Evolutionary conservation across 2,113 vertebrate genomes (phyloP).

Genomic region (Oryzias celebensis): DNA sequence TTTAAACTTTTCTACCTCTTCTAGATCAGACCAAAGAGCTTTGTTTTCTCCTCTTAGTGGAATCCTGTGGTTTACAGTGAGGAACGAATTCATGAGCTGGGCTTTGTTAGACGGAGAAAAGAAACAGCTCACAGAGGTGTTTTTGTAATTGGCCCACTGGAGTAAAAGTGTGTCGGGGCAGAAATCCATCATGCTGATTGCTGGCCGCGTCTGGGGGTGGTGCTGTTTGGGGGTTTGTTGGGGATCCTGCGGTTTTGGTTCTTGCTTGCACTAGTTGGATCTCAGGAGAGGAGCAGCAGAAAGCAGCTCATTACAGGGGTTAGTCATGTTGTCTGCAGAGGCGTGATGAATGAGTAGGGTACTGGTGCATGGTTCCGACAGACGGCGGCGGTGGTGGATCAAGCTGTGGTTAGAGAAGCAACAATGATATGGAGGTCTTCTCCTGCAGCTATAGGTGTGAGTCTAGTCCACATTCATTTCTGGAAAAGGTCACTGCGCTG

Average conservation of each 20-base stretch:
- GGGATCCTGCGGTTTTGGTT: slow-evolving; percentile 62
- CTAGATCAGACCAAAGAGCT: too few relatives aligned
- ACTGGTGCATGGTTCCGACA: slow-evolving; percentile 37
- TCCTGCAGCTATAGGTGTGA: slow-evolving; percentile 9
- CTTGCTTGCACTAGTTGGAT: slow-evolving; percentile 57
- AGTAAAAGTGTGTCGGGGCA: slow-evolving; percentile 59
- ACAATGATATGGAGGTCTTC: not conserved
- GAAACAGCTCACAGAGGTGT: slow-evolving; percentile 37
- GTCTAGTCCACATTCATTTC: not conserved
- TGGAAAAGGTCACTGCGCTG: not conserved
- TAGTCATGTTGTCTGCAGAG: slow-evolving; percentile 60
- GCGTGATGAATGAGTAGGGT: slow-evolving; percentile 68
- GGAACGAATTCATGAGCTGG: slow-evolving; percentile 13
- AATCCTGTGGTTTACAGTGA: slow-evolving; percentile 7
- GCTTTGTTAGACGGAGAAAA: slow-evolving; percentile 26
- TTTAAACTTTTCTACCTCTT: too few relatives aligned
- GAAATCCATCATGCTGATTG: slow-evolving; percentile 72
- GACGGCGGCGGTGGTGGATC: slow-evolving; percentile 44
- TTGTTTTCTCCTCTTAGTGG: not conserved
- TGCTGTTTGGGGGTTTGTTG: slow-evolving; percentile 40
- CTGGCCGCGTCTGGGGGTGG: slow-evolving; percentile 48
- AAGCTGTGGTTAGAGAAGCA: slow-evolving; percentile 21
- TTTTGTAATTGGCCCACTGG: slow-evolving; percentile 62
- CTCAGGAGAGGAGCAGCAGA: slow-evolving; percentile 52
- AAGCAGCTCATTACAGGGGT: slow-evolving; percentile 65